Percentiles rank a stretch among this genome's conserved stretches.
Evolutionary conservation across 2,888 invertebrate species (phyloP).

Genomic region (Heliconius erato): DNA sequence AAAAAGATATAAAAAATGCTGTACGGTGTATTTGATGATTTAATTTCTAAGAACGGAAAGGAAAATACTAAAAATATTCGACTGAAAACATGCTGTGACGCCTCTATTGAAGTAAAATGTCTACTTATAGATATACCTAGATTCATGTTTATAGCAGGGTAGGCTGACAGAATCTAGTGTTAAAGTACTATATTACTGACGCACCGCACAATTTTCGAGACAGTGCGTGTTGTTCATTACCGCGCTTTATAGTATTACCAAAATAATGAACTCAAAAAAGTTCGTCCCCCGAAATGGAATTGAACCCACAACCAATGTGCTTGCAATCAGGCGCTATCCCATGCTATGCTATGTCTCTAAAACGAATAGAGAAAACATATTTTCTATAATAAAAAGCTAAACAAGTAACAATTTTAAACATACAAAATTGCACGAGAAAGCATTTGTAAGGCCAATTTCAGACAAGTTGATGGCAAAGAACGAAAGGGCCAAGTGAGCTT

Average conservation of each 20-base stretch:
- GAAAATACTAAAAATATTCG: background rate
- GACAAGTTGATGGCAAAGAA: constrained; percentile 53
- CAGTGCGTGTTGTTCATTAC: too few relatives aligned
- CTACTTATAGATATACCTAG: background rate
- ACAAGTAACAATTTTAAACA: constrained; percentile 12
- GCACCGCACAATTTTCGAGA: background rate
- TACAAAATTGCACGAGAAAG: constrained; percentile 31
- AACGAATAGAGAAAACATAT: background rate
- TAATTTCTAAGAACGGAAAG: background rate
- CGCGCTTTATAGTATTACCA: too few relatives aligned
- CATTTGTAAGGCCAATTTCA: constrained; percentile 69
- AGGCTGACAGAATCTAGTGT: background rate
- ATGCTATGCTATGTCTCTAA: background rate
- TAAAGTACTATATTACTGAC: background rate
- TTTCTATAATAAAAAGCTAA: constrained; percentile 27
- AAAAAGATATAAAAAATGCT: background rate
- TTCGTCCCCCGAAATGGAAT: too few relatives aligned
- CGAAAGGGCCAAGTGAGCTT: constrained; percentile 52
- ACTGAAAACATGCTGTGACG: too few relatives aligned
- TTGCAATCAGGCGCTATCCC: background rate
- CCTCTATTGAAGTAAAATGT: too few relatives aligned
- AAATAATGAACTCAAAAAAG: too few relatives aligned
- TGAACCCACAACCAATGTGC: too few relatives aligned
- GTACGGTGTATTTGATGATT: background rate
- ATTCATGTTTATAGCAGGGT: background rate